Evolutionary conservation across 1,140 invertebrate genomes (phyloP).

Genomic region (Notospermus geniculatus): DNA sequence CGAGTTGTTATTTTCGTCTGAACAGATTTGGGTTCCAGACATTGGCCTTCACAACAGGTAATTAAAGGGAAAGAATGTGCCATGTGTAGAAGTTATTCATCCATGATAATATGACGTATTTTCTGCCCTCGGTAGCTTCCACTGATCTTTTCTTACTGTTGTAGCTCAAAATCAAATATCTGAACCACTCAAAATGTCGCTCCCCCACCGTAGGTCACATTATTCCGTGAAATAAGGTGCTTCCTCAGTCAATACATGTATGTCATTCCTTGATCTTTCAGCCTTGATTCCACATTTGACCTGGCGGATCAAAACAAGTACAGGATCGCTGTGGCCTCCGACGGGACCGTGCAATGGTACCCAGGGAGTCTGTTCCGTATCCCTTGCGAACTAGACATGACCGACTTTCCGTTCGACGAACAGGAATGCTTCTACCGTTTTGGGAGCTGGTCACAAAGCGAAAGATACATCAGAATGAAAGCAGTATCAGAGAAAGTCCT

Average conservation of each 20-base stretch:
- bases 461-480: too few relatives aligned
- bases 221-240: too few relatives aligned
- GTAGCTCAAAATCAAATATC: not conserved
- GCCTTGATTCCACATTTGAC: not conserved
- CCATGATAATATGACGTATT: not conserved
- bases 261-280: not conserved
- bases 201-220: too few relatives aligned
- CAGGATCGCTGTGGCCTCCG: not conserved
- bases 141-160: not conserved
- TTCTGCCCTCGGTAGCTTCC: not conserved
- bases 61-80: not conserved
- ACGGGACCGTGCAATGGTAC: not conserved
- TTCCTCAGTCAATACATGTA: too few relatives aligned
- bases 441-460: slow-evolving; percentile 52
- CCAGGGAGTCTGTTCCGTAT: slow-evolving; percentile 41
- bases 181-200: not conserved
- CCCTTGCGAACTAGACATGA: slow-evolving; percentile 87
- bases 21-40: slow-evolving; percentile 2
- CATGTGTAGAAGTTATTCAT: not conserved
- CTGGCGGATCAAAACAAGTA: slow-evolving; percentile 1
- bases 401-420: slow-evolving; percentile 69
- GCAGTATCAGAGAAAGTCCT: too few relatives aligned
- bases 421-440: slow-evolving; percentile 66
- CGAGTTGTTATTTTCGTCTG: not conserved
- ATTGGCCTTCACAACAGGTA: not conserved